Percentiles rank a stretch among this genome's conserved stretches.
These are phyloP conservation scores for Spea bombifrons DNA, from an alignment of 2,113 vertebrate genomes.

Conservation along the genomic window DNA sequence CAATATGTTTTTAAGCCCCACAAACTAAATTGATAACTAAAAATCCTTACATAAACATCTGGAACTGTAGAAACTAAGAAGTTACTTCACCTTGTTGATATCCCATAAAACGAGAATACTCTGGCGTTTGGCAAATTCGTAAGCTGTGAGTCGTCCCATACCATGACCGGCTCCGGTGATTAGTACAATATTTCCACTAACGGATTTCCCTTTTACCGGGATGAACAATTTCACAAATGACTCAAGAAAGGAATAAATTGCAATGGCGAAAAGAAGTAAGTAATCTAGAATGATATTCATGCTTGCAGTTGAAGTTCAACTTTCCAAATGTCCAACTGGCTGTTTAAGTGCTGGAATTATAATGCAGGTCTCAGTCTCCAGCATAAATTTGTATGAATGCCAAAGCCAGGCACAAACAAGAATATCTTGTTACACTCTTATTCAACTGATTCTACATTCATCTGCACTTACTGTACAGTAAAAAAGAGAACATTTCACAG, in stretches of 20 bases:
- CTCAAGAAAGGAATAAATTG: slow-evolving; percentile 52
- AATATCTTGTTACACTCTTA: background rate
- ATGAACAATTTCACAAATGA: slow-evolving; percentile 62
- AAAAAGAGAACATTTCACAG: background rate
- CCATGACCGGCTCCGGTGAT: slow-evolving; percentile 66
- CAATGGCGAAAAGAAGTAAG: slow-evolving; percentile 38
- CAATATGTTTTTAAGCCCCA: background rate
- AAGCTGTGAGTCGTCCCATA: slow-evolving; percentile 65
- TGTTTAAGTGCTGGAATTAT: background rate
- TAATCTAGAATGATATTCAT: slow-evolving; percentile 49
- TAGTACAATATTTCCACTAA: slow-evolving; percentile 66
- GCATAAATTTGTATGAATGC: background rate
- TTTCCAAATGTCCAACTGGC: background rate
- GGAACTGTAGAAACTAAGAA: background rate
- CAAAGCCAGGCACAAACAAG: background rate
- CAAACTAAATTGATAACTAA: background rate
- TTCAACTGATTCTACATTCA: background rate
- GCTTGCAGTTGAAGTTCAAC: background rate
- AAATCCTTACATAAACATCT: background rate
- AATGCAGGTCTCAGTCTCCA: background rate
- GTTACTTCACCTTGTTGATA: slow-evolving; percentile 57
- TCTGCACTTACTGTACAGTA: background rate
- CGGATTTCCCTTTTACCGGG: slow-evolving; percentile 58
- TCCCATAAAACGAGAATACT: slow-evolving; percentile 72
- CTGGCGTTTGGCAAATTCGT: slow-evolving; percentile 64